Evolutionary conservation across 2,888 invertebrate genomes (phyloP).

Genomic region (Thysanoteuthis rhombus): DNA sequence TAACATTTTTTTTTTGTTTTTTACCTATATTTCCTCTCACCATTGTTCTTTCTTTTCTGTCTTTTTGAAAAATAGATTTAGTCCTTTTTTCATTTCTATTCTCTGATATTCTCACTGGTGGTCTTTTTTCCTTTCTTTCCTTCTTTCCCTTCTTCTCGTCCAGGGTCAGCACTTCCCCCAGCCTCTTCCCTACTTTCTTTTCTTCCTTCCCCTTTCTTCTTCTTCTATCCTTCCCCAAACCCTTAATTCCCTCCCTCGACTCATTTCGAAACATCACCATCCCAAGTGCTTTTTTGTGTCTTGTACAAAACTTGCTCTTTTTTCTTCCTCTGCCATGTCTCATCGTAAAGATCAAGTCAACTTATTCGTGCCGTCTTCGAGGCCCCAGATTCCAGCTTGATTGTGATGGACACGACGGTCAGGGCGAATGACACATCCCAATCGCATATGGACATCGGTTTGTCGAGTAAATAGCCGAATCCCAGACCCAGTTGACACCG

Average conservation of each 20-base stretch:
- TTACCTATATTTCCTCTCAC: background rate
- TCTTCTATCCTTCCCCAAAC: no score
- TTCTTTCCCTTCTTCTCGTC: background rate
- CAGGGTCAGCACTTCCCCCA: no score
- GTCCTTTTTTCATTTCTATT: no score
- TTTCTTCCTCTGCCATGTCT: background rate
- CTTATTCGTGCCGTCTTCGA: background rate
- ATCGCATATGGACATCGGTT: conserved; percentile 12
- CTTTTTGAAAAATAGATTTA: no score
- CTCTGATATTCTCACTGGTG: no score
- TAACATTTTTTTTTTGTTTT: background rate
- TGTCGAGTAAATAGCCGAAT: conserved; percentile 12
- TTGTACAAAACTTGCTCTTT: background rate
- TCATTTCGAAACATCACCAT: background rate
- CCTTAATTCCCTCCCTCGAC: background rate
- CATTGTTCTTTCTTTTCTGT: no score
- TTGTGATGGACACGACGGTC: background rate
- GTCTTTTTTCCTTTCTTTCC: background rate
- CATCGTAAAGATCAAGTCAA: background rate
- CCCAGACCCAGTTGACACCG: background rate
- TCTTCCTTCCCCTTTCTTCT: no score
- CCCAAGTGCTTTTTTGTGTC: background rate
- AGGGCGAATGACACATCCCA: background rate
- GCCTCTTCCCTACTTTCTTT: no score
- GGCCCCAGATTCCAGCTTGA: background rate